Conservation (phyloP, 2,797 vertebrate species). For the Pteropus rufus region DNA sequence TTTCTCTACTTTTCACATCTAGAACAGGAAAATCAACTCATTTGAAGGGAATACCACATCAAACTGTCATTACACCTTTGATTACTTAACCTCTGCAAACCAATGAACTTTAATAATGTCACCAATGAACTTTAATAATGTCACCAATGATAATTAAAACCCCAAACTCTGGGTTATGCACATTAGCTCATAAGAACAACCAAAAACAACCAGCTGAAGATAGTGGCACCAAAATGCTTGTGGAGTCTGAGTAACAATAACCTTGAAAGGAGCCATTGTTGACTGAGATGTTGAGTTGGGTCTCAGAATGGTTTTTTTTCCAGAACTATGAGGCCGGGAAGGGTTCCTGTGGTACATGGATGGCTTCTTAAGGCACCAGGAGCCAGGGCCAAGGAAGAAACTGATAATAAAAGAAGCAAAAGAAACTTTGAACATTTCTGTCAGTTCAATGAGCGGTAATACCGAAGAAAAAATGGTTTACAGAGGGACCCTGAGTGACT, state of each 20-base stretch:
- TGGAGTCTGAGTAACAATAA: background rate
- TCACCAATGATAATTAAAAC: background rate
- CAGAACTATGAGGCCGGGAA: background rate
- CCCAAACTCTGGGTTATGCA: background rate
- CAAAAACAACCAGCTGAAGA: background rate
- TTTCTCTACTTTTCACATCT: background rate
- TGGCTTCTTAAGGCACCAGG: background rate
- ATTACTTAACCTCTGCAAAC: background rate
- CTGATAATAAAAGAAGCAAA: background rate
- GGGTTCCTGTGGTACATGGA: background rate
- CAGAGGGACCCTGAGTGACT: background rate
- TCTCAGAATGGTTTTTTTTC: background rate
- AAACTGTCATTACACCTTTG: background rate
- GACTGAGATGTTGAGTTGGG: background rate
- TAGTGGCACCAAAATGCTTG: background rate
- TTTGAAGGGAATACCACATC: background rate
- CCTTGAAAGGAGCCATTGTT: background rate
- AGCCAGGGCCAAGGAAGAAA: background rate
- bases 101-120: constrained; percentile 22
- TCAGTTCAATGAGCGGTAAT: background rate
- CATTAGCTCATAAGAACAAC: background rate
- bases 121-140: constrained; percentile 20
- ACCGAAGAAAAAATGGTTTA: background rate
- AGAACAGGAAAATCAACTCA: background rate
- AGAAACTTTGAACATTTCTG: background rate